phyloP scores from a whole-genome alignment of 2,888 invertebrate species.

The Macrophya alboannulata region DNA sequence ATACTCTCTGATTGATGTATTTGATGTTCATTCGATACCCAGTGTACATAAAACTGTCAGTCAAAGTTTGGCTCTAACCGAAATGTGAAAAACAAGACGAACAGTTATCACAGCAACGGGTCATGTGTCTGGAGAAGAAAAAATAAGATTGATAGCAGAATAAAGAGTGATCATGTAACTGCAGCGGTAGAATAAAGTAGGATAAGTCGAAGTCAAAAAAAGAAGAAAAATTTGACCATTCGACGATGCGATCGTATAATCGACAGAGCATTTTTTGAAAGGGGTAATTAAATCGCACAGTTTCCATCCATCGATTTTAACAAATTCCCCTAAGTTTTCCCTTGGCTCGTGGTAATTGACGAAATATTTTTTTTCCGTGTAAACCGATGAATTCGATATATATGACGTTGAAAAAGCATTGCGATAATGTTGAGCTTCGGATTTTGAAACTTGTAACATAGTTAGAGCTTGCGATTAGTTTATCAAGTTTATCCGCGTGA shows the following conservation, averaged over 20 bases:
- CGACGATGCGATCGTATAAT: neutral
- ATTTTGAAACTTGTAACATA: neutral
- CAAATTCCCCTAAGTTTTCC: neutral
- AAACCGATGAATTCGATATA: neutral
- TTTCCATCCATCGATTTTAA: neutral
- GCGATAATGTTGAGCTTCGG: neutral
- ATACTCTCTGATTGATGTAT: neutral
- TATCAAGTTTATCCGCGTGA: neutral
- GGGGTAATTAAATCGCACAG: neutral
- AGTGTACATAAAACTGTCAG: neutral
- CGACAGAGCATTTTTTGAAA: neutral
- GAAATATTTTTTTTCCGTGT: neutral
- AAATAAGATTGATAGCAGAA: neutral
- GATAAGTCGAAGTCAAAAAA: neutral
- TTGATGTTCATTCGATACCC: slow-evolving; percentile 8
- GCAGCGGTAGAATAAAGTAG: neutral
- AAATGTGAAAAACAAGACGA: neutral
- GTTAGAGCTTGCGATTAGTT: neutral
- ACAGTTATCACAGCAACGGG: neutral
- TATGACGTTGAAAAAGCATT: neutral
- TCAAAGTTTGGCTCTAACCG: neutral
- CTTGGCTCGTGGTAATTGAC: neutral
- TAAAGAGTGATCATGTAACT: neutral
- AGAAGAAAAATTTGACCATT: neutral
- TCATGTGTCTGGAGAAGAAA: neutral